Evolutionary conservation across 1,140 invertebrate species (phyloP), one percentile per base, ranked within the genome.

Genomic region (Chlorops oryzae): DNA sequence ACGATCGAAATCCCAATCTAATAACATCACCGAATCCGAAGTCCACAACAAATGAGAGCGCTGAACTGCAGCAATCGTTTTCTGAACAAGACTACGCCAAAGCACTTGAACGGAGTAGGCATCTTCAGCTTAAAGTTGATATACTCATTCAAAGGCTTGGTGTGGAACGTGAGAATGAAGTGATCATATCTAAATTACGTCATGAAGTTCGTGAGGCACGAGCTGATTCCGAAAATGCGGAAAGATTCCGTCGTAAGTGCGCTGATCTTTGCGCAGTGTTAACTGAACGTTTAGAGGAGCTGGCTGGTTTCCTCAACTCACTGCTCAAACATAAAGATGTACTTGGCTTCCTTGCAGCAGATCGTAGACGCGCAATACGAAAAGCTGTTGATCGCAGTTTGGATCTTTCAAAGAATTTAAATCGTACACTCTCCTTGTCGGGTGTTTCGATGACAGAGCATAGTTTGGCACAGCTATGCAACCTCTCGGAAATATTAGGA

Each of bases 301-400:
- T 88, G 50, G 81, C 84, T 2, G 77, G 78, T 39, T 87, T 88
- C 60, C 69, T 88, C 13, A 83, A 86, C 57, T 83, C 83, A 32
- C 69, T 88, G 39, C 61, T 88, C 6, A 80, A 80, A 44, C 77
- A 85, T 54, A 83, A 83, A 55, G 72, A 77, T 32, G 71, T 80
- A 1, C 58, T 79, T 12, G 73, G 75, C 32, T 70, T 74, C 13
- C 53, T 81, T 21, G 76, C 78, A 1, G 63, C 62, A 2, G 73
- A 77, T 52, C 73, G 77, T 27, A 70, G 76, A 5, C 64, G 71
- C 37, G 70, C 74, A 17, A 64, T 82, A 37, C 74, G 76, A 20
- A 73, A 76, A 39, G 77, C 78, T 7, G 74, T 82, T 1, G 74
- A 79, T 43, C 73, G 76, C 41, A 80, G 77, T 51, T 55, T 81